phyloP scores from a whole-genome alignment of 37 sponge, comb jelly and placozoan genomes.

The Haliclona indistincta region DNA sequence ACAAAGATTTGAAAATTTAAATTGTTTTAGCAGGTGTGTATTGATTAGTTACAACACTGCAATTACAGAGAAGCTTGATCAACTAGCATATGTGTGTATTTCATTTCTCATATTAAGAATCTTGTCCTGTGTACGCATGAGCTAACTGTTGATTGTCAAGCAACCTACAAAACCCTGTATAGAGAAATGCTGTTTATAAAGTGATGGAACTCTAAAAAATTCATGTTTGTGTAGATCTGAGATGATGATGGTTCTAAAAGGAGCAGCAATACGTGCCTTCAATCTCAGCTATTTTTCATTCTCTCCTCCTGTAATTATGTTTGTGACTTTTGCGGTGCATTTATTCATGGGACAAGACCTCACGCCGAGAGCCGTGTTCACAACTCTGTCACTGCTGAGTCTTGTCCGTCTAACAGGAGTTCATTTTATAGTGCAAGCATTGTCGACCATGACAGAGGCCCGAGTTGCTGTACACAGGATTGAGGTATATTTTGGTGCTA shows the following conservation, averaged over 20 bases:
- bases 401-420: constrained; percentile 34
- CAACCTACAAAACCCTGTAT: no score
- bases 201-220: no score
- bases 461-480: constrained; percentile 65
- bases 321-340: constrained; percentile 52
- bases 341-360: constrained; percentile 30
- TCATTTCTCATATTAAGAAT: no score
- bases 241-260: constrained; percentile 11
- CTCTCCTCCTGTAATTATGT: constrained; percentile 30
- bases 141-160: no score
- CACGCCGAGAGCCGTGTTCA: constrained; percentile 60
- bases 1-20: no score
- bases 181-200: no score
- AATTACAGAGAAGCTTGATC: no score
- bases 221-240: no score
- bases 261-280: constrained; percentile 29
- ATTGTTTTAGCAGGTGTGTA: no score
- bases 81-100: no score
- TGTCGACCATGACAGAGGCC: constrained; percentile 44
- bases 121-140: no score
- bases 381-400: constrained; percentile 33
- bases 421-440: constrained; percentile 16
- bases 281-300: constrained; percentile 42
- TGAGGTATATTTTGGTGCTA: constrained; percentile 56
- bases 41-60: no score